These are phyloP conservation scores for Pentamera pediparva DNA, from an alignment of 53 echinoderm and acorn worm genomes.

Conservation along the genomic window DNA sequence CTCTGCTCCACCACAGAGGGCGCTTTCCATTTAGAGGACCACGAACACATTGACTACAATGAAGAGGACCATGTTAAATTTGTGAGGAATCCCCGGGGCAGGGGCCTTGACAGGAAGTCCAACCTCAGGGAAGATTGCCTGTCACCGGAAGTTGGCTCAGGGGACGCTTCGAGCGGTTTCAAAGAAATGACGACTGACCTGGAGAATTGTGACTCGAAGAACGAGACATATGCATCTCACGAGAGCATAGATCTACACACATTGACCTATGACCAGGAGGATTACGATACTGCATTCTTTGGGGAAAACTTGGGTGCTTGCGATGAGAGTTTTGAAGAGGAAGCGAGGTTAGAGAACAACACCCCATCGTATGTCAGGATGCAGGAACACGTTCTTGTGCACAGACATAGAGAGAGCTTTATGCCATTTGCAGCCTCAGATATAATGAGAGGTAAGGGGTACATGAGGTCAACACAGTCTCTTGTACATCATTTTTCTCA, in stretches of 20 bases:
- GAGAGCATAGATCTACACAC: conserved; percentile 81
- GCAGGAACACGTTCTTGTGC: conserved; percentile 63
- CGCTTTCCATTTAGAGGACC: conserved; percentile 67
- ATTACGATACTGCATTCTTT: conserved; percentile 83
- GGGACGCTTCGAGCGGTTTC: conserved; percentile 45
- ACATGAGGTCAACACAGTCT: too few species aligned
- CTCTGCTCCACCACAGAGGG: conserved; percentile 60
- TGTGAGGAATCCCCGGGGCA: not conserved
- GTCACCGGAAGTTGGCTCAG: conserved; percentile 40
- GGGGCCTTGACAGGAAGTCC: not conserved
- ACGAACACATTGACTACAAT: conserved; percentile 78
- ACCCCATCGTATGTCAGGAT: conserved; percentile 74
- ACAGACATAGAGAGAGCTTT: conserved; percentile 49
- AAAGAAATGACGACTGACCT: conserved; percentile 50
- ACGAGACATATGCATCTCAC: conserved; percentile 61
- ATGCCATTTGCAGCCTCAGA: conserved; percentile 49
- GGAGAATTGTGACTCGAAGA: conserved; percentile 49
- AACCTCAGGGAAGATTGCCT: not conserved
- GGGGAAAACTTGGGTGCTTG: conserved; percentile 17
- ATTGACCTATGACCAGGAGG: conserved; percentile 73
- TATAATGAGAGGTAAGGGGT: conserved; percentile 65
- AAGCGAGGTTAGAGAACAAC: conserved; percentile 50
- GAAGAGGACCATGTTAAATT: conserved; percentile 49
- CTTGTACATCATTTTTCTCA: too few species aligned
- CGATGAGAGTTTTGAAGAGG: not conserved